These are phyloP conservation scores for Grammomys dolichurus DNA, from an alignment of 2,113 vertebrate species.

Conservation along the genomic window DNA sequence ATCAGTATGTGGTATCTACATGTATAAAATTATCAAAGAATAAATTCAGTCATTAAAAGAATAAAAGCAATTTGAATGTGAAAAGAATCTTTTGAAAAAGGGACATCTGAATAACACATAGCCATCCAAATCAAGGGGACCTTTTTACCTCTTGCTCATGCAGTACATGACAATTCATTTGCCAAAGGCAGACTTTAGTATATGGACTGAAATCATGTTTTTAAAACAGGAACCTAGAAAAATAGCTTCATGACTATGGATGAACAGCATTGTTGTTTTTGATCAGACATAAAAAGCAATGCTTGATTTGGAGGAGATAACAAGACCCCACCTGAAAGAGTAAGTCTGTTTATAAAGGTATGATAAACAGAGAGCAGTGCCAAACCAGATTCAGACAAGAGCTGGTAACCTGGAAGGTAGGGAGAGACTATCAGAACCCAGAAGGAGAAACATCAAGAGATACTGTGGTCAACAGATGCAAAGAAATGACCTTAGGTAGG, in stretches of 20 bases:
- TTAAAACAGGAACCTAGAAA: not conserved
- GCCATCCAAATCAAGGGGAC: not conserved
- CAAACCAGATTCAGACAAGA: not conserved
- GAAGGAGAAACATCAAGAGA: not conserved
- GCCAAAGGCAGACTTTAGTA: not conserved
- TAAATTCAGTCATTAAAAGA: not conserved
- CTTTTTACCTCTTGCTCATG: not conserved
- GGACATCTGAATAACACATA: not conserved
- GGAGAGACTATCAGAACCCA: not conserved
- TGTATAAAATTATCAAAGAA: not conserved
- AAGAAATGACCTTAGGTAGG: not conserved
- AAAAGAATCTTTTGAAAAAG: not conserved
- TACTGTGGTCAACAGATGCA: not conserved
- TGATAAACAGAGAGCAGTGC: not conserved
- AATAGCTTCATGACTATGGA: not conserved
- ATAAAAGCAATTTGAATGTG: not conserved
- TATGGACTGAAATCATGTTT: not conserved
- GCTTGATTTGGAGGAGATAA: not conserved
- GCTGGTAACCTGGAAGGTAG: not conserved
- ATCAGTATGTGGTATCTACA: not conserved
- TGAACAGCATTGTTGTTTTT: conserved; percentile 6
- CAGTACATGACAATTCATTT: not conserved
- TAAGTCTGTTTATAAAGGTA: not conserved
- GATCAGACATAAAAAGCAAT: not conserved
- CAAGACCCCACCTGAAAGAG: not conserved